Base-by-base conservation (phyloP, 2,888 invertebrate species). In the Bibio marci region DNA sequence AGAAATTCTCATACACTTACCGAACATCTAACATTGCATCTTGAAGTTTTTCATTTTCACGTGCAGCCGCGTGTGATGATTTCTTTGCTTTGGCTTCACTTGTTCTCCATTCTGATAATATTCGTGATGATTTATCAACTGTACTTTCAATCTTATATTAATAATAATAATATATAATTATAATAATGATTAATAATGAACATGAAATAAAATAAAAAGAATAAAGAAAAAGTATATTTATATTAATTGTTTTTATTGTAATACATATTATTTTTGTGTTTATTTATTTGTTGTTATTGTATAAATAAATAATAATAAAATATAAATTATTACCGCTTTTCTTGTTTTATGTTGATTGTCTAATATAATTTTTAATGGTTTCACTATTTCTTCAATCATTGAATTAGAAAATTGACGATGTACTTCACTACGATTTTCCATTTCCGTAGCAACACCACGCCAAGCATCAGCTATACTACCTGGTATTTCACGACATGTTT, bases 31-130 rank as follows among this genome's bases (percentile, higher is more conserved):
- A 57, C 57, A 72, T 65, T 30, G 76, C 76, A 53, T 91, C 91
- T 57, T 91, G 88, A 30, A 88, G 64, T 55, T 90, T 85, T 61
- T 94, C 92, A 56, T 90, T 87, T 50, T 92, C 91, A 41, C 90
- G 71, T 1, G 90, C 85, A 45, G 81, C 80, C 1, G 77, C 63
- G 57, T 88, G 91, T 44, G 88, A 86, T 43, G 80, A 74, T 56
- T 90, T 88, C 62, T 92, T 92, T 38, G 81, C 77, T 63, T 90
- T 92, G 1, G 78, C 74, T 58, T 94, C 90, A 19, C 81, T 80
- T 13, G 76, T 69, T 39, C 92, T 69, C 80, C 83, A 87, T 49
- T 94, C 92, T 27, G 76, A 70, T 38, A 92, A 67, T 25, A 76
- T 69, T 49, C 85, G 78, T 1, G 80, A 73, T 3, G 87, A 76